phyloP scores from a whole-genome alignment of 2,888 invertebrate genomes.

The Griposia aprilina region DNA sequence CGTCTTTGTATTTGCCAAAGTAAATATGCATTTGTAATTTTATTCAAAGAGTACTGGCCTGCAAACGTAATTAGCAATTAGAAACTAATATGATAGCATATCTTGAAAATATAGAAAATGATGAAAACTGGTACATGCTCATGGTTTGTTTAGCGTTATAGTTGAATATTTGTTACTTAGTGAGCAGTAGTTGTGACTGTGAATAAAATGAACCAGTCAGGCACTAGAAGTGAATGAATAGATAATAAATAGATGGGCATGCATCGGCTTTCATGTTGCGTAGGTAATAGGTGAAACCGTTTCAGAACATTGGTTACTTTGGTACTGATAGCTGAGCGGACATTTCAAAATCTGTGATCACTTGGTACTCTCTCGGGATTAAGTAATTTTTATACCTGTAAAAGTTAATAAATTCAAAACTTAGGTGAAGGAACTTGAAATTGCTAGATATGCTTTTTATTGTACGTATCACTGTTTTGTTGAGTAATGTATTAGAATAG shows the following conservation, averaged over 20 bases:
- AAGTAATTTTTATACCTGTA: conserved; percentile 87
- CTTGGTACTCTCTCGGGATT: conserved; percentile 90
- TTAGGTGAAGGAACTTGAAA: conserved; percentile 75
- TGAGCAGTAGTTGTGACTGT: conserved; percentile 46
- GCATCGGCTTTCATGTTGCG: conserved; percentile 81
- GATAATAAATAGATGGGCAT: conserved; percentile 77
- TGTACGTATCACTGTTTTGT: conserved; percentile 70
- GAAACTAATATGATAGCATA: conserved; percentile 79
- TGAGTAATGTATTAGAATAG: conserved; percentile 71
- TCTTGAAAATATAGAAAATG: conserved; percentile 77
- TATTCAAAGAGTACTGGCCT: conserved; percentile 81
- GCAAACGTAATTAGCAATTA: conserved; percentile 76
- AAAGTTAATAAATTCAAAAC: conserved; percentile 76
- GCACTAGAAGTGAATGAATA: conserved; percentile 52
- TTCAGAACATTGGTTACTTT: conserved; percentile 84
- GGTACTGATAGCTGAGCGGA: conserved; percentile 86
- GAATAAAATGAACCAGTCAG: conserved; percentile 60
- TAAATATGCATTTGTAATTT: conserved; percentile 85
- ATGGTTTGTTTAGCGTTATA: conserved; percentile 64
- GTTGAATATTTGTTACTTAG: conserved; percentile 32
- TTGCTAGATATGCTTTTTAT: conserved; percentile 79
- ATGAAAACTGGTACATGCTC: conserved; percentile 86
- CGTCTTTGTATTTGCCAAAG: conserved; percentile 85
- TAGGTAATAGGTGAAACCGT: conserved; percentile 86
- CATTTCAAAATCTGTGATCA: conserved; percentile 89